Evolutionary conservation across 2,888 invertebrate genomes (phyloP).

Genomic region (Parnassius orleans): DNA sequence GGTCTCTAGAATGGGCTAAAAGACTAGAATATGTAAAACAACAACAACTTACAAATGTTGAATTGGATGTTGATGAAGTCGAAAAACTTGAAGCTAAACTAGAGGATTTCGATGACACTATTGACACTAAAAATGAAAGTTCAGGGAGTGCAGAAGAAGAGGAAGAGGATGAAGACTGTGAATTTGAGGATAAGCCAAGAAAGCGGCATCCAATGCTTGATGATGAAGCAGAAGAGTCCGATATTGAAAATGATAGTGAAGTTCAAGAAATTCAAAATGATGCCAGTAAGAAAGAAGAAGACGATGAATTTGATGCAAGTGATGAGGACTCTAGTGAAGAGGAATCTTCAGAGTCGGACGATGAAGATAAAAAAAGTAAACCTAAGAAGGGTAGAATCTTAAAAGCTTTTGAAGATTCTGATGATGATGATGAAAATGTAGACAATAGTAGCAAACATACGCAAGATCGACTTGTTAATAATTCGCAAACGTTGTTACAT

Average conservation of each 20-base stretch:
- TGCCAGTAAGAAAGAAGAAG: conserved; percentile 39
- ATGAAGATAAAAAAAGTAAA: conserved; percentile 44
- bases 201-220: conserved; percentile 66
- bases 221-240: conserved; percentile 77
- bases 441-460: conserved; percentile 2
- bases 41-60: conserved; percentile 60
- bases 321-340: conserved; percentile 51
- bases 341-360: conserved; percentile 58
- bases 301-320: conserved; percentile 45
- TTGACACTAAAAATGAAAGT: conserved; percentile 37
- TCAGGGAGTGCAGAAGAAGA: conserved; percentile 62
- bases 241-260: conserved; percentile 50
- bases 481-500: conserved; percentile 7
- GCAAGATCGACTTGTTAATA: background rate
- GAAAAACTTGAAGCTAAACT: conserved; percentile 62
- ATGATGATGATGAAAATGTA: conserved; percentile 53
- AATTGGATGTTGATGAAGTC: conserved; percentile 60
- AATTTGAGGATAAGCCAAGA: conserved; percentile 49
- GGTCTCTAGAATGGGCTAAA: conserved; percentile 86
- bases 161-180: conserved; percentile 54
- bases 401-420: conserved; percentile 75
- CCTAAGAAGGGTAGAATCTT: conserved; percentile 66
- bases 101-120: conserved; percentile 50
- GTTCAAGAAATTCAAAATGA: conserved; percentile 32
- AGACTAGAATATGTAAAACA: conserved; percentile 77